Conservation (phyloP, 2,113 vertebrate species). For the Vireo altiloquus region DNA sequence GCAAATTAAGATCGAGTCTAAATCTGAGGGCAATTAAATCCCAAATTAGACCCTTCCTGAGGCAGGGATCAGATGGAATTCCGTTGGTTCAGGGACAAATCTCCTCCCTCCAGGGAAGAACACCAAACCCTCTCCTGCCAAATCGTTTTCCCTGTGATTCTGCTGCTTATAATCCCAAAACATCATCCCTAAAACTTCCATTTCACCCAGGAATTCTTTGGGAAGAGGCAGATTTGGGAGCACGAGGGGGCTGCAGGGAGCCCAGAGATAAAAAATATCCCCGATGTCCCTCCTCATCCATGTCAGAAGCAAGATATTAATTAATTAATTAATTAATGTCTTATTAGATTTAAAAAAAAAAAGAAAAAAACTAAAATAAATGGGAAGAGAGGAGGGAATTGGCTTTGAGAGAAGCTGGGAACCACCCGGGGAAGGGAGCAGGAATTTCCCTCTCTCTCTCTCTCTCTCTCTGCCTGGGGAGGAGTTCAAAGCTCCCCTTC, state of each 20-base stretch:
- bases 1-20: background rate
- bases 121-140: background rate
- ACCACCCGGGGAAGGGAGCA: background rate
- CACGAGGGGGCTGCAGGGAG: background rate
- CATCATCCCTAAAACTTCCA: rapidly evolving
- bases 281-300: rapidly evolving
- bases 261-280: background rate
- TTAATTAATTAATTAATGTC: background rate
- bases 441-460: background rate
- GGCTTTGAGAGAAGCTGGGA: background rate
- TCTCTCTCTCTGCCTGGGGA: rapidly evolving
- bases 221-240: background rate
- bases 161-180: background rate
- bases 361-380: background rate
- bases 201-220: background rate
- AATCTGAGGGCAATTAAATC: background rate
- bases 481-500: background rate
- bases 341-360: background rate
- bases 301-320: background rate
- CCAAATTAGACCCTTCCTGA: background rate
- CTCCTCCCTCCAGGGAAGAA: background rate
- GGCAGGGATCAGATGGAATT: background rate
- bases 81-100: background rate
- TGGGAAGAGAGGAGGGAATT: background rate
- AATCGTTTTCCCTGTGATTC: background rate